These are phyloP conservation scores for Apogon talboti DNA, from an alignment of 2,797 vertebrate species.

Conservation along the genomic window DNA sequence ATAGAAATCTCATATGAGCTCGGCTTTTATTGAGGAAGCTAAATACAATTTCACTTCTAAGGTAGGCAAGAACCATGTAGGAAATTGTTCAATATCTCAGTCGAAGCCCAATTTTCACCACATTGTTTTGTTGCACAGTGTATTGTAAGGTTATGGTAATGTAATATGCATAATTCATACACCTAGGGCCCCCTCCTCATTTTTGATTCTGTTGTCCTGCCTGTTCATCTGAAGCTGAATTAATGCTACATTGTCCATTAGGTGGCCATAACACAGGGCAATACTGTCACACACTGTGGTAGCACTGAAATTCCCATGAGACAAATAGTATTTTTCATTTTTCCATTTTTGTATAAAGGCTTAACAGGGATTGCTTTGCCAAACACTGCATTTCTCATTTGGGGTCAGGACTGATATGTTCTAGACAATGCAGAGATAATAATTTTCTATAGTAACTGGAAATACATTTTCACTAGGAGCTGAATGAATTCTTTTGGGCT, in stretches of 20 bases:
- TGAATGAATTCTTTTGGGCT: constrained; percentile 14
- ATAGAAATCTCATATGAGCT: constrained; percentile 86
- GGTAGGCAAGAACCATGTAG: constrained; percentile 92
- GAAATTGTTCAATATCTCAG: constrained; percentile 94
- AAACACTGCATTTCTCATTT: constrained; percentile 71
- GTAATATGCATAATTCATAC: constrained; percentile 95
- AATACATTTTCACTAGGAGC: constrained; percentile 38
- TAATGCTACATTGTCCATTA: constrained; percentile 89
- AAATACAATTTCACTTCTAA: constrained; percentile 94
- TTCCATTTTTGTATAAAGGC: constrained; percentile 62
- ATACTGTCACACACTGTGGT: constrained; percentile 82
- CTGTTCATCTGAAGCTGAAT: constrained; percentile 91
- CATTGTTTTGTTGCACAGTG: constrained; percentile 85
- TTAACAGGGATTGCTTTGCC: constrained; percentile 70
- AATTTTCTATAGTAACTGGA: constrained; percentile 64
- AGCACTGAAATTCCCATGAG: constrained; percentile 81
- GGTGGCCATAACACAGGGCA: constrained; percentile 85
- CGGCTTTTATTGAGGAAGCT: constrained; percentile 87
- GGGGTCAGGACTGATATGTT: constrained; percentile 39
- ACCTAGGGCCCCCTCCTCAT: constrained; percentile 82
- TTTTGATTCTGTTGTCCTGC: constrained; percentile 87
- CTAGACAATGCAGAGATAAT: constrained; percentile 49
- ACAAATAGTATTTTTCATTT: constrained; percentile 70
- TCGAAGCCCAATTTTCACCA: constrained; percentile 89
- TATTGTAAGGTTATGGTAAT: constrained; percentile 87